Base-by-base conservation (phyloP, 1,140 invertebrate species). In the Pseudomyrmex flavicornis region DNA sequence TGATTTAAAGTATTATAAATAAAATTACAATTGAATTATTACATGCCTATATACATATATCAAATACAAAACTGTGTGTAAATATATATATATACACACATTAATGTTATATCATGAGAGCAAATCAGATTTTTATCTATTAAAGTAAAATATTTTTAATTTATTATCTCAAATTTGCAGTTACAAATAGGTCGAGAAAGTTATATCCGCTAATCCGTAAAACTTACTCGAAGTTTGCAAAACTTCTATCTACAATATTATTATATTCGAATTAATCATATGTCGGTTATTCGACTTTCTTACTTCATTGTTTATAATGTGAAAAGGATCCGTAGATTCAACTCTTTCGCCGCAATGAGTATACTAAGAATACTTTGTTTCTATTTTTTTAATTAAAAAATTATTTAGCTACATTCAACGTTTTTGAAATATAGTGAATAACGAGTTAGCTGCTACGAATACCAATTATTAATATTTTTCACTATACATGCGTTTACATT, bases 131-230 rank as follows among this genome's bases (percentile, higher is more conserved):
- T 7, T 35, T 75, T 63, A 84, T 87, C 83, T 90, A 86, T 91
- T 90, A 90, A 91, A 91, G 90, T 91, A 91, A 91, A 91, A 91
- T 92, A 90, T 90, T 82, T 90, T 79, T 91, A 35, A 35, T 91
- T 91, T 52, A 91, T 91, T 92, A 89, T 89, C 79, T 91, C 82
- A 87, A 84, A 86, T 88, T 87, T 75, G 66, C 84, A 35, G 83
- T 74, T 92, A 92, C 89, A 92, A 92, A 91, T 88, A 86, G 87
- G 65, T 65, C 13, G 20, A 48, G 10, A 79, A 70, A 2, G 10
- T 17, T 58, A 22, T 35, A 13, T 12, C 44, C 22, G 17, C 17
- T 76, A 76, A 66, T 13, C 3, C 10, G 22, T 44, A 68, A 5
- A 56, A 9, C 3, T 66, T 35, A 35, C 7, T 2, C 20, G n/a